Evolutionary conservation across 2,888 invertebrate genomes (phyloP), one percentile per base, ranked within the genome.

Genomic region (Spisula solida): DNA sequence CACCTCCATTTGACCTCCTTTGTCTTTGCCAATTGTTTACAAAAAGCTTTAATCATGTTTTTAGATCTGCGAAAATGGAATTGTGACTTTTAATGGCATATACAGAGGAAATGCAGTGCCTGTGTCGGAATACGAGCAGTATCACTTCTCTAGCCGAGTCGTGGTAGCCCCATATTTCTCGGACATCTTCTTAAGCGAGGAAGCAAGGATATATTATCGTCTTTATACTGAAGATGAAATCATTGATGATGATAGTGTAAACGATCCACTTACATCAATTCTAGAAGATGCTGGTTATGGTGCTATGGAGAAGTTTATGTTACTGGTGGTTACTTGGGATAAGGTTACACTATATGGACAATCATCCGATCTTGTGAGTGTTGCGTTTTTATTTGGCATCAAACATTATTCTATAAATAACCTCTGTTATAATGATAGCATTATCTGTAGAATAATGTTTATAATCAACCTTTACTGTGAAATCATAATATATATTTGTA

Each of bases 1-100:
- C n/a, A n/a, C n/a, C n/a, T n/a, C n/a, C n/a, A n/a, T n/a, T n/a
- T n/a, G n/a, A 41, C 41, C 41, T 41, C 8, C 8, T 41, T 2
- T 41, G 41, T 41, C 41, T 41, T 41, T 41, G 2, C 8, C 41
- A 41, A 41, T 41, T 41, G 41, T 41, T 51, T 4, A 8, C 14
- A 47, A 47, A 47, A 8, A 47, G 47, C 47, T 29, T 55, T 16
- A 31, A n/a, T 56, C 41, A 0, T 60, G 60, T 20, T 60, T 60
- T 25, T 81, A 88, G 88, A 85, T 88, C 34, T 88, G 88, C 60
- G 88, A 88, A 25, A 88, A 88, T 56, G 88, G 88, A n/a, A 88
- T 88, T 20, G 88, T 88, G 0, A 88, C 88, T 10, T 88, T 88
- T 81, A 85, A 88, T 16, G 66, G 47, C 6, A 66, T 29, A 47